Evolutionary conservation across 2,888 invertebrate genomes (phyloP).

Genomic region (Onchidella celtica): DNA sequence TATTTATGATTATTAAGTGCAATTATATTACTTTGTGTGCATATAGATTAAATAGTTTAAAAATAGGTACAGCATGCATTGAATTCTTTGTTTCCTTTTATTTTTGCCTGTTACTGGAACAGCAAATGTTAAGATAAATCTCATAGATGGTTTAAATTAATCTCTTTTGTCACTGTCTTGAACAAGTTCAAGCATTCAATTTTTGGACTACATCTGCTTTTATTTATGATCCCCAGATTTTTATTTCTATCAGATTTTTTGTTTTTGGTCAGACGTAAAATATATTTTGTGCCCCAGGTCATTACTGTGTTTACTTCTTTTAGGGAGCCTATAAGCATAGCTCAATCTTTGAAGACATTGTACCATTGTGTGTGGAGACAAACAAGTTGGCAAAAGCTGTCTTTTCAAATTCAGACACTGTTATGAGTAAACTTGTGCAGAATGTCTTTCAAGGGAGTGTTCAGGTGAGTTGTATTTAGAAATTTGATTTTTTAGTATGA

Average conservation of each 20-base stretch:
- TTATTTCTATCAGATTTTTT: no score
- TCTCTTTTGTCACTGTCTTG: no score
- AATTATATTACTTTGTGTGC: neutral
- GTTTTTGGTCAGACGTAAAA: neutral
- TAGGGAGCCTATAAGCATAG: slow-evolving; percentile 87
- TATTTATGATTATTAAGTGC: neutral
- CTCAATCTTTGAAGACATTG: slow-evolving; percentile 94
- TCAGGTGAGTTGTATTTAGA: slow-evolving; percentile 71
- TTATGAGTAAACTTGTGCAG: slow-evolving; percentile 98
- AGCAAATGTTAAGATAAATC: no score
- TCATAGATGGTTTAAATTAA: no score
- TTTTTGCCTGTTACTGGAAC: no score
- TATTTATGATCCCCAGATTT: no score
- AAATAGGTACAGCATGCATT: no score
- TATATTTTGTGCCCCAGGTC: neutral
- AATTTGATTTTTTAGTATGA: neutral
- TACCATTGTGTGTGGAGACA: slow-evolving; percentile 93
- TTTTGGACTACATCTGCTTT: no score
- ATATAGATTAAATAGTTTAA: no score
- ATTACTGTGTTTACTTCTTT: no score
- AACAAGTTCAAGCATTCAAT: no score
- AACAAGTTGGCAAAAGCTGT: slow-evolving; percentile 88
- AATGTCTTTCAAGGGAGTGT: slow-evolving; percentile 95
- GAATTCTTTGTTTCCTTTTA: no score
- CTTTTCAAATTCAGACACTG: slow-evolving; percentile 96